Evolutionary conservation across 2,113 vertebrate genomes (phyloP).

Genomic region (Acinonyx jubatus): DNA sequence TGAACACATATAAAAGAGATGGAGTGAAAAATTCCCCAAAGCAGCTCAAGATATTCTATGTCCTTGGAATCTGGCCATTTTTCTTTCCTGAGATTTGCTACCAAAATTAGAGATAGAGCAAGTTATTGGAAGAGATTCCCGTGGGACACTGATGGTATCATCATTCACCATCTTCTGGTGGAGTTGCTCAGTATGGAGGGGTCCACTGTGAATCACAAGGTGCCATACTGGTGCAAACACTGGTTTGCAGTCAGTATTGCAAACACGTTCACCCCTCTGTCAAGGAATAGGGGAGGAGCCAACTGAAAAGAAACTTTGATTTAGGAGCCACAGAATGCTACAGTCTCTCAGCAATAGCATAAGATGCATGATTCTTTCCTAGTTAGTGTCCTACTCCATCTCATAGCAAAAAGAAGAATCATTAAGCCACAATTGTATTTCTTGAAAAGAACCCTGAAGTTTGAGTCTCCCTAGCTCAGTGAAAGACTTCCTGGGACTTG

Average conservation of each 20-base stretch:
- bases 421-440: neutral
- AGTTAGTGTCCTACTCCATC: neutral
- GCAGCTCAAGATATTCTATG: neutral
- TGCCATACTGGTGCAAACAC: conserved; percentile 70
- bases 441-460: conserved; percentile 49
- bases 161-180: conserved; percentile 90
- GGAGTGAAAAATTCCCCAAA: neutral
- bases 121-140: conserved; percentile 89
- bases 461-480: neutral
- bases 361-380: neutral
- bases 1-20: neutral
- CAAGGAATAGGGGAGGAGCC: conserved; percentile 46
- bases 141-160: conserved; percentile 88
- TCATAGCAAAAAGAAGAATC: conserved; percentile 16
- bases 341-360: conserved; percentile 17
- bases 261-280: conserved; percentile 90
- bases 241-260: conserved; percentile 85
- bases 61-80: neutral
- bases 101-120: neutral
- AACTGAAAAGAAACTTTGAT: neutral
- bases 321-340: neutral
- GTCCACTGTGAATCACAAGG: conserved; percentile 88
- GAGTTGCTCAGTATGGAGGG: conserved; percentile 91
- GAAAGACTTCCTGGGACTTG: neutral
- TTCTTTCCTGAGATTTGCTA: conserved; percentile 4